phyloP scores from a whole-genome alignment of 2,888 invertebrate genomes.

The Alsophila aescularia region DNA sequence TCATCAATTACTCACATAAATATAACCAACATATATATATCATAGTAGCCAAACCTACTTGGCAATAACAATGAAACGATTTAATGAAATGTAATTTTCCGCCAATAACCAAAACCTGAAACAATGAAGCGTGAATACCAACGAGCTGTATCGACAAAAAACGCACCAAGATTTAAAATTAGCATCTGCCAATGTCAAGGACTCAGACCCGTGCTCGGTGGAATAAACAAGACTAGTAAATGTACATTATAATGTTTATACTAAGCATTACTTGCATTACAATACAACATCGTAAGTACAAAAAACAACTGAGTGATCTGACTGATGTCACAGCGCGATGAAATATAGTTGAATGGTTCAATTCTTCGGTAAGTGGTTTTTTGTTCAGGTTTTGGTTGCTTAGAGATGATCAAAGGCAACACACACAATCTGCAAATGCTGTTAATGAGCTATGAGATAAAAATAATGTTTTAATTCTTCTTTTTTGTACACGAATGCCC shows the following conservation, averaged over 20 bases:
- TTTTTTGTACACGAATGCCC: no score
- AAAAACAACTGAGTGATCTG: no score
- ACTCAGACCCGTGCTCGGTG: slow-evolving; percentile 10
- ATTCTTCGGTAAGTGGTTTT: no score
- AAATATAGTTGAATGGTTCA: no score
- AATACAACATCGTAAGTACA: no score
- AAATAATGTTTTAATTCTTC: no score
- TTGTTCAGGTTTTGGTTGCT: no score
- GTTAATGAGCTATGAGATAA: no score
- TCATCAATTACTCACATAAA: neutral
- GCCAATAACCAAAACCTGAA: slow-evolving; percentile 22
- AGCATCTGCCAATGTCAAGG: slow-evolving; percentile 39
- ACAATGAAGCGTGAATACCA: slow-evolving; percentile 31
- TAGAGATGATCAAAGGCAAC: no score
- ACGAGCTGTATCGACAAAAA: slow-evolving; percentile 25
- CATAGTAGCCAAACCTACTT: slow-evolving; percentile 8
- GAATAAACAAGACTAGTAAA: slow-evolving; percentile 12
- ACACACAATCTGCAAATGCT: no score
- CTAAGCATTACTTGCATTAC: neutral
- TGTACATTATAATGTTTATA: slow-evolving; percentile 7
- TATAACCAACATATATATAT: no score
- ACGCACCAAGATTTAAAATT: slow-evolving; percentile 34
- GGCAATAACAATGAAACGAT: slow-evolving; percentile 9
- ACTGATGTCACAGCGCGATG: no score
- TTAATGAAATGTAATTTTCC: slow-evolving; percentile 12